phyloP scores from a whole-genome alignment of 2,888 invertebrate genomes.

The Seira musarum region DNA sequence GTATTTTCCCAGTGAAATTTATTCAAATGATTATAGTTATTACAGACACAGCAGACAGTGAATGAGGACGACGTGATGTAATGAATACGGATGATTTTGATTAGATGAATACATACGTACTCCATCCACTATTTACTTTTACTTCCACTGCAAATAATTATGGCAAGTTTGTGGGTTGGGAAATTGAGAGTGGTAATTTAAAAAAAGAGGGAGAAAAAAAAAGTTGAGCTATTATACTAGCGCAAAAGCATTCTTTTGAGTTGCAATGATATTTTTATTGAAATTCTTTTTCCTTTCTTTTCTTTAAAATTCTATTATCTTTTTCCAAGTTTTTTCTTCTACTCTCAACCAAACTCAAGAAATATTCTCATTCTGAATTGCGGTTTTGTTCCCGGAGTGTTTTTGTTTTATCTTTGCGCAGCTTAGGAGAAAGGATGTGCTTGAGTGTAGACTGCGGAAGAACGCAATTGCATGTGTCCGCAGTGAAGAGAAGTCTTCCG shows the following conservation, averaged over 20 bases:
- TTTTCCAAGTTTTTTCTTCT: background rate
- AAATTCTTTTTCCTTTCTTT: background rate
- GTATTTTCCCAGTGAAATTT: background rate
- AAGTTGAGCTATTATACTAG: background rate
- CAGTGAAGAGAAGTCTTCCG: background rate
- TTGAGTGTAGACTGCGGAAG: background rate
- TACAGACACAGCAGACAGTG: background rate
- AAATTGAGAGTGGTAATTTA: background rate
- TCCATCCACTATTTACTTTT: background rate
- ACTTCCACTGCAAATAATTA: background rate
- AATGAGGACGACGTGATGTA: background rate
- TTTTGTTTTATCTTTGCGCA: no score
- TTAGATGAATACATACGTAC: background rate
- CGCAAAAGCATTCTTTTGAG: background rate
- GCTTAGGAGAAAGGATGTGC: background rate
- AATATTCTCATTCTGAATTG: no score
- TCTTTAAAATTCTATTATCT: background rate
- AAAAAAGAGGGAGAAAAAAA: background rate
- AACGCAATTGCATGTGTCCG: background rate
- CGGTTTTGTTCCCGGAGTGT: no score
- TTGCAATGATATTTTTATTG: slow-evolving; percentile 3
- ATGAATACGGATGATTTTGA: slow-evolving; percentile 6
- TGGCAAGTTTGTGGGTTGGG: background rate
- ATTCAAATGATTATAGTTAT: slow-evolving; percentile 10
- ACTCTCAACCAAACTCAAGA: background rate